Evolutionary conservation across 92 coral and sea anemone species (phyloP).

Genomic region (Bergia puertoricense): DNA sequence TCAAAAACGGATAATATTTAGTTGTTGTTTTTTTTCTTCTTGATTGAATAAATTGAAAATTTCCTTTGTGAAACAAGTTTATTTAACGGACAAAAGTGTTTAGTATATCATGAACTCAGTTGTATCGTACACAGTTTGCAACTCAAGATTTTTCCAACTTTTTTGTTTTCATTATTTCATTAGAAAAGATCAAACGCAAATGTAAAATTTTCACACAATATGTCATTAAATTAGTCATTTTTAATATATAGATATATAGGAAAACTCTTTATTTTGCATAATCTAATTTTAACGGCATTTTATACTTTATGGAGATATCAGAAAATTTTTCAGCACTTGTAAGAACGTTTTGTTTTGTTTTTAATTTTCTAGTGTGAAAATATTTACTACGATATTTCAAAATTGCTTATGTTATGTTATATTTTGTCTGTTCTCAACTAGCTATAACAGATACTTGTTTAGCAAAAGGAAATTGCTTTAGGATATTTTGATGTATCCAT

Average conservation of each 20-base stretch:
- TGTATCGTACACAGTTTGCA: not conserved
- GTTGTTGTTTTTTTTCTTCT: not conserved
- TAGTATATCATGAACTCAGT: not conserved
- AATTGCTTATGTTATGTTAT: not conserved
- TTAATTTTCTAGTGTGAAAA: not conserved
- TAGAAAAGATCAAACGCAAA: not conserved
- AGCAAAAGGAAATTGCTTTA: slow-evolving; percentile 8
- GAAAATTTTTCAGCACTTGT: not conserved
- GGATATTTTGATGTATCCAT: slow-evolving; percentile 12
- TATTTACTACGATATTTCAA: not conserved
- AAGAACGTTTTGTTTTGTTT: not conserved
- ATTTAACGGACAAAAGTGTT: not conserved
- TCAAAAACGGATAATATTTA: not conserved
- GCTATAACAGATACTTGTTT: slow-evolving; percentile 8
- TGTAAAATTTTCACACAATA: no score
- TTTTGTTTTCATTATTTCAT: no score
- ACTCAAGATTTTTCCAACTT: not conserved
- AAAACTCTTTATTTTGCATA: no score
- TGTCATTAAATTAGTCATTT: no score
- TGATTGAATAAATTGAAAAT: not conserved
- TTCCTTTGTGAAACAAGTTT: no score
- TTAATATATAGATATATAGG: no score
- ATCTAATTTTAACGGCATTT: not conserved
- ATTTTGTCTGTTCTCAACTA: not conserved
- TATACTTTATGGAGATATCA: not conserved